Conservation (phyloP, 1,140 invertebrate species). For the Amphibalanus amphitrite region DNA sequence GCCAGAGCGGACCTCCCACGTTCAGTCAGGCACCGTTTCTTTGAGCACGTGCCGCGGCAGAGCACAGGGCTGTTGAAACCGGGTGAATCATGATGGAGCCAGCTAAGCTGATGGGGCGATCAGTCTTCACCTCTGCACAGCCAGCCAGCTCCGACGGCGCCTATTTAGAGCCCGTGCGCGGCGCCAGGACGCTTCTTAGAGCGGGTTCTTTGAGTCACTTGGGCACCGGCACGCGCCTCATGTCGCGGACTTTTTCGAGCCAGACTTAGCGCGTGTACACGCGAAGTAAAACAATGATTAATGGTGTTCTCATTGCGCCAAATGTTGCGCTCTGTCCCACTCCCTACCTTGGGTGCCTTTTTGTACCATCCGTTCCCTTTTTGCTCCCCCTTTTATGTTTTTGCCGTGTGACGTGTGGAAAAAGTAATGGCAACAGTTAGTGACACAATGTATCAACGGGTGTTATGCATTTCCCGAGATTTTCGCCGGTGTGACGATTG, state of each 20-base stretch:
- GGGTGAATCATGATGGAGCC: too few species aligned
- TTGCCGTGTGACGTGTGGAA: neutral
- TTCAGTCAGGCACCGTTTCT: too few species aligned
- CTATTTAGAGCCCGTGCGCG: neutral
- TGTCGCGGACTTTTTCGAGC: neutral
- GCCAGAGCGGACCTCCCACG: too few species aligned
- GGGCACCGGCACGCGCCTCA: neutral
- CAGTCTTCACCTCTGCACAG: too few species aligned
- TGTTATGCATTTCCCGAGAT: neutral
- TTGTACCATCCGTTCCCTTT: neutral
- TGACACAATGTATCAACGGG: slow-evolving; percentile 1
- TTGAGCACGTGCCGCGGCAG: too few species aligned
- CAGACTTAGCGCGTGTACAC: neutral
- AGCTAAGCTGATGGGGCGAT: too few species aligned
- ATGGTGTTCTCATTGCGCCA: neutral
- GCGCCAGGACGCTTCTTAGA: neutral
- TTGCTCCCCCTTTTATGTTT: neutral
- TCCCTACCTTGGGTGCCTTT: neutral
- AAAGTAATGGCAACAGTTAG: neutral
- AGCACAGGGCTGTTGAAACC: too few species aligned
- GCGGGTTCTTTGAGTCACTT: too few species aligned
- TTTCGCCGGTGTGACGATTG: neutral
- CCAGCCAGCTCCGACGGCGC: neutral
- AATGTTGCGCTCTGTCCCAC: neutral
- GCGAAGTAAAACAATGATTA: neutral